These are phyloP conservation scores for Atethmia centrago DNA, from an alignment of 2,888 invertebrate genomes.

Conservation along the genomic window DNA sequence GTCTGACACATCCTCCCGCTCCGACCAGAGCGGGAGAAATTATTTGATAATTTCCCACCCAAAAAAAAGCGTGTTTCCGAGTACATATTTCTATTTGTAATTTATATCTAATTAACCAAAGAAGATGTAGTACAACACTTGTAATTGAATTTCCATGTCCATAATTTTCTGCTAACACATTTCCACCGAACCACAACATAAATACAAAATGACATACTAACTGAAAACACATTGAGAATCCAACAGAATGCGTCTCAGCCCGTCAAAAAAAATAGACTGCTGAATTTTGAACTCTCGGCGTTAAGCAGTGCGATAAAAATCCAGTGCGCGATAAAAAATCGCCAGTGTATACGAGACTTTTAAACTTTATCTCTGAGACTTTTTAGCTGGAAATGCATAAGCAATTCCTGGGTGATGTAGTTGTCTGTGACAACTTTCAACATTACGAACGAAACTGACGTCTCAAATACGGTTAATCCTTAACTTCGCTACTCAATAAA, in stretches of 20 bases:
- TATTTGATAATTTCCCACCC: no score
- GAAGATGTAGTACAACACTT: not conserved
- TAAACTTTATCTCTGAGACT: not conserved
- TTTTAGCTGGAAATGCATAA: not conserved
- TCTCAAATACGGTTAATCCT: constrained; percentile 45
- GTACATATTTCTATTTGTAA: not conserved
- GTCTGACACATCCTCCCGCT: no score
- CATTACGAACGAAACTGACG: constrained; percentile 3
- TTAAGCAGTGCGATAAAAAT: no score
- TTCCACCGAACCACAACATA: constrained; percentile 22
- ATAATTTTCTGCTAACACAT: constrained; percentile 27
- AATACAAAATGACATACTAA: constrained; percentile 51
- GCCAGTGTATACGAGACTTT: not conserved
- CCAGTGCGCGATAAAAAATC: not conserved
- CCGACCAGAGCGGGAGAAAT: no score
- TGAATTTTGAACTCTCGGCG: not conserved
- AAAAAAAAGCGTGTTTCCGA: not conserved
- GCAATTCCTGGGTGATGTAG: not conserved
- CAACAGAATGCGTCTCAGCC: not conserved
- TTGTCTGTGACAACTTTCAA: constrained; percentile 18
- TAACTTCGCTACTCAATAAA: constrained; percentile 28
- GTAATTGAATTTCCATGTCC: constrained; percentile 5
- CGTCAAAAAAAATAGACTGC: no score
- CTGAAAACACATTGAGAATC: constrained; percentile 22
- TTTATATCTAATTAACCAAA: constrained; percentile 11